Percentiles rank a stretch among this genome's conserved stretches.
These are phyloP conservation scores for Ceratina calcarata DNA, from an alignment of 1,140 invertebrate species.

Conservation along the genomic window DNA sequence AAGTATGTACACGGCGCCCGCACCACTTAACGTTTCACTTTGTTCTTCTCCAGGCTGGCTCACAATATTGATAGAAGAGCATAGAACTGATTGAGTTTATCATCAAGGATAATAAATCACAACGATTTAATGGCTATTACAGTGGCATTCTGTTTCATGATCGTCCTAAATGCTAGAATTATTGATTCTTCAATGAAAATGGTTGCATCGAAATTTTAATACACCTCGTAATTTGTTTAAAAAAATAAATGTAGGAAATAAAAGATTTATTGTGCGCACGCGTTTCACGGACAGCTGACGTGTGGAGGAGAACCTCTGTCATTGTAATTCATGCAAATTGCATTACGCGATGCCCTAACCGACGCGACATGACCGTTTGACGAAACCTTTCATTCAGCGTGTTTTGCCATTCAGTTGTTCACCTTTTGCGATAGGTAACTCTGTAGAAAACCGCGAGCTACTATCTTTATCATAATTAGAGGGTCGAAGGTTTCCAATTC, in stretches of 20 bases:
- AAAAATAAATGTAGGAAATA: not conserved
- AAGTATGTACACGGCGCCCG: not conserved
- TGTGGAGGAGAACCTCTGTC: not conserved
- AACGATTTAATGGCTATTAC: no score
- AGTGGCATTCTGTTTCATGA: no score
- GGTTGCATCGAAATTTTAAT: no score
- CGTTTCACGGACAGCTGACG: not conserved
- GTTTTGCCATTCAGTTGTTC: constrained; percentile 38
- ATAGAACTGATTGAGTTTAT: no score
- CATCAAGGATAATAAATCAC: no score
- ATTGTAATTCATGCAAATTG: constrained; percentile 67
- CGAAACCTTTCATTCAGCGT: constrained; percentile 58
- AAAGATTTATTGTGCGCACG: not conserved
- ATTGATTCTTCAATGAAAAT: no score
- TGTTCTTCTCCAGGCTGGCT: no score
- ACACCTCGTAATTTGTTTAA: no score
- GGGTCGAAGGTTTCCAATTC: no score
- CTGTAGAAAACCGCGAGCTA: not conserved
- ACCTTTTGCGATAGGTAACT: not conserved
- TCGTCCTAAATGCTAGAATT: no score
- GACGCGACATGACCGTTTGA: constrained; percentile 23
- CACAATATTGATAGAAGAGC: no score
- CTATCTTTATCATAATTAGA: not conserved
- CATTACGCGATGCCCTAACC: constrained; percentile 48
- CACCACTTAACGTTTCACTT: not conserved